These are phyloP conservation scores for Microctonus hyperodae DNA, from an alignment of 2,888 invertebrate species.

Conservation along the genomic window DNA sequence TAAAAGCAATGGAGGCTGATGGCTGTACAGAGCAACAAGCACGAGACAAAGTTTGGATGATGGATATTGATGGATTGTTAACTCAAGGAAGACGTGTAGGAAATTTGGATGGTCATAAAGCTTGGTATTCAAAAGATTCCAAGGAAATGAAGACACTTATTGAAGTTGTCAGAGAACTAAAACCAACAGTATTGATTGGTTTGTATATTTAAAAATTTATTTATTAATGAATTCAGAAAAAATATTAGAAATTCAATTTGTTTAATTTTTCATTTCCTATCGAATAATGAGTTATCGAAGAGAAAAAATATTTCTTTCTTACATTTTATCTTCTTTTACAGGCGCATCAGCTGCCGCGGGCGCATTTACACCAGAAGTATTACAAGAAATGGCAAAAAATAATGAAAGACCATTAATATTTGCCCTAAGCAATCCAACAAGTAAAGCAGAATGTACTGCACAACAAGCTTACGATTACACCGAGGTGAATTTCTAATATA, in stretches of 20 bases:
- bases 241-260: no score
- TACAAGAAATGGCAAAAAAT: constrained; percentile 84
- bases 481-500: constrained; percentile 68
- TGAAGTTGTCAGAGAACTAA: constrained; percentile 81
- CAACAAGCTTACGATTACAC: constrained; percentile 92
- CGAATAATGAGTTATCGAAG: no score
- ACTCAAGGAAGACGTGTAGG: constrained; percentile 74
- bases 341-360: constrained; percentile 94
- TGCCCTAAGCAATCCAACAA: constrained; percentile 97
- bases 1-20: constrained; percentile 86
- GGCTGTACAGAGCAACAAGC: constrained; percentile 74
- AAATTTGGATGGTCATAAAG: constrained; percentile 74
- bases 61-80: constrained; percentile 91
- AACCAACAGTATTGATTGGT: constrained; percentile 91
- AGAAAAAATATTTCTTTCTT: no score
- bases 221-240: neutral
- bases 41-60: constrained; percentile 90
- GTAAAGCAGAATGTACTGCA: constrained; percentile 98
- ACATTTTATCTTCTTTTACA: constrained; percentile 56
- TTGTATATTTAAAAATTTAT: constrained; percentile 49
- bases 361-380: constrained; percentile 87
- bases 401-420: constrained; percentile 93
- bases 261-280: no score
- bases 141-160: constrained; percentile 80
- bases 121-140: constrained; percentile 78